These are phyloP conservation scores for Machimus rusticus DNA, from an alignment of 2,888 invertebrate genomes.

Conservation along the genomic window DNA sequence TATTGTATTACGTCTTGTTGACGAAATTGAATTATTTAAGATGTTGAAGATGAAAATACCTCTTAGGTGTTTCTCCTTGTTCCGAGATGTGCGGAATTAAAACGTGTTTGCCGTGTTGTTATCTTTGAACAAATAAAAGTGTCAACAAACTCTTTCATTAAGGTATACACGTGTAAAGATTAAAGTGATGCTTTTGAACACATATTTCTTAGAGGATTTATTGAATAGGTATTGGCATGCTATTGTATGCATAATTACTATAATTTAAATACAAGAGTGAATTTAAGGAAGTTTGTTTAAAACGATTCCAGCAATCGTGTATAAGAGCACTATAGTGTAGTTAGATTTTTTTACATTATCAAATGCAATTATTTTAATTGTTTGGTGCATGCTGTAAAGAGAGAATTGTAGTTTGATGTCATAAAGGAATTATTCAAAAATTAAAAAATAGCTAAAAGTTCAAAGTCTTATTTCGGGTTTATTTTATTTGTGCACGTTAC, in stretches of 20 bases:
- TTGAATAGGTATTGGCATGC: too few species aligned
- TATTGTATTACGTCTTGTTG: neutral
- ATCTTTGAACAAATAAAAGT: neutral
- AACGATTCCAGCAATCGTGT: neutral
- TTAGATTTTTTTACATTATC: too few species aligned
- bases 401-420: too few species aligned
- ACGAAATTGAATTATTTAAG: neutral
- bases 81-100: neutral
- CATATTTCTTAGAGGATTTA: neutral
- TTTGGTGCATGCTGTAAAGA: too few species aligned
- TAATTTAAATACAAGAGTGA: neutral
- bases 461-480: too few species aligned
- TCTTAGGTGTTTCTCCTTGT: neutral
- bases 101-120: neutral
- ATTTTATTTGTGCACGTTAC: too few species aligned
- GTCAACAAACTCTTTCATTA: neutral
- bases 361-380: too few species aligned
- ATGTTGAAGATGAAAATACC: neutral
- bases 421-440: too few species aligned
- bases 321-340: too few species aligned
- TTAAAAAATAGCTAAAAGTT: too few species aligned
- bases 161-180: neutral
- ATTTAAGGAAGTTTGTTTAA: neutral
- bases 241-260: too few species aligned
- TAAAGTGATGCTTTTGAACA: neutral